Base-by-base conservation (phyloP, 2,113 vertebrate species). In the Ibidorhyncha struthersii region DNA sequence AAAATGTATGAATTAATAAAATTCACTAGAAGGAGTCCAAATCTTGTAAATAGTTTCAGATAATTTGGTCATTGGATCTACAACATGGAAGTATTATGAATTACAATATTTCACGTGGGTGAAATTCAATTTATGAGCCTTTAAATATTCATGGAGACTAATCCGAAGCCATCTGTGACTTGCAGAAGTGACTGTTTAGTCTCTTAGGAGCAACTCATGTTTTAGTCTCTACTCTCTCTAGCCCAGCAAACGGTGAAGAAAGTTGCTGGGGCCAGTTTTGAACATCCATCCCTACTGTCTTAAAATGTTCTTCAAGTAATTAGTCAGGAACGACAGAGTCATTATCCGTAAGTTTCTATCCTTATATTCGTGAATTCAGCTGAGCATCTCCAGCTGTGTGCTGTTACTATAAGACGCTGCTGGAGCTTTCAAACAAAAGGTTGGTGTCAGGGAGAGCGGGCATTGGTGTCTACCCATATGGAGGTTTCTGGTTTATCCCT, bases 381-480 rank as follows among this genome's bases (percentile, higher is more conserved):
- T n/a, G 63, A 53, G 36, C 63, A 5, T 22, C 72, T 20, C 38
- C 38, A 40, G 41, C 7, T 36, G 14, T 3, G 6, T 43, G 70
- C n/a, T 86, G 25, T 49, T 76, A 26, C 71, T 74, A 0, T 23
- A 20, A 40, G 79, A 9, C n/a, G 2, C 43, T 25, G 29, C 50
- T 85, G 72, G 81, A 62, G 29, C 36, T 86, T 53, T 36, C 76
- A 40, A 4, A 8, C 55, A 25, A 9, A 10, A 55, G 30, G 16
- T 0, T 36, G 47, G 22, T 25, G 56, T 25, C 22, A 14, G 45
- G 79, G 34, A 58, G 40, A 66, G 21, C 25, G 43, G 63, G 8
- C 11, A 1, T 3, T 47, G 77, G 9, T 72, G 36, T 20, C 14
- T 17, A 3, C 30, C 23, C n/a, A 0, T 0, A 0, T 3, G 49